Evolutionary conservation across 1,140 invertebrate genomes (phyloP).

Genomic region (Saccostrea cuccullata): DNA sequence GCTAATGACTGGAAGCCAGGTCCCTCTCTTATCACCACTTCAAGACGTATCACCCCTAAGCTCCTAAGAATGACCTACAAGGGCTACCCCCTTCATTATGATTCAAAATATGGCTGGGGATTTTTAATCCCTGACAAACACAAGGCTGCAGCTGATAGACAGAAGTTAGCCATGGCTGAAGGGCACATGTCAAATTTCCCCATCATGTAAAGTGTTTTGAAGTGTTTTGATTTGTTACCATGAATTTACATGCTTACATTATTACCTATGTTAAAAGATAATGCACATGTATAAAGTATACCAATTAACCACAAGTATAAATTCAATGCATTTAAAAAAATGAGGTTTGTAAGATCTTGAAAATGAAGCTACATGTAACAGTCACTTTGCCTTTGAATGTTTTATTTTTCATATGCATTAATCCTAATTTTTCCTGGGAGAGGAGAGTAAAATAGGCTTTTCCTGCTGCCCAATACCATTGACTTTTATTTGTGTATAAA

Average conservation of each 20-base stretch:
- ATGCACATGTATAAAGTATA: neutral
- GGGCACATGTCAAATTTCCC: constrained; percentile 60
- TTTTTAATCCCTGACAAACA: constrained; percentile 83
- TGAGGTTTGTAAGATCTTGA: no score
- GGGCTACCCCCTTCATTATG: constrained; percentile 92
- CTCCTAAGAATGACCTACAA: constrained; percentile 94
- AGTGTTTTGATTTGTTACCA: no score
- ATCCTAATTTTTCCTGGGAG: no score
- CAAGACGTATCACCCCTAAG: constrained; percentile 93
- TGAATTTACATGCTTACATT: neutral
- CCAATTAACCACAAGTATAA: neutral
- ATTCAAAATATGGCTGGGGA: constrained; percentile 92
- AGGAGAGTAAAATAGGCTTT: neutral
- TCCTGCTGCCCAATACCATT: neutral
- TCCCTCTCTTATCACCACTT: constrained; percentile 81
- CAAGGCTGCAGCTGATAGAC: constrained; percentile 56
- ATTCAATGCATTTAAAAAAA: neutral
- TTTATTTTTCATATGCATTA: no score
- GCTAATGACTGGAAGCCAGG: constrained; percentile 84
- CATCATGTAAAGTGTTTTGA: constrained; percentile 52
- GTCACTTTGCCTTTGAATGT: no score
- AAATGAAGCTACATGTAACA: no score
- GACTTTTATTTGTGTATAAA: neutral
- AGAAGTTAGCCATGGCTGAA: constrained; percentile 36
- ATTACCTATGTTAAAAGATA: neutral